Percentiles rank a stretch among this genome's conserved stretches.
phyloP scores from a whole-genome alignment of 2,888 invertebrate species.

The Diaperis boleti region DNA sequence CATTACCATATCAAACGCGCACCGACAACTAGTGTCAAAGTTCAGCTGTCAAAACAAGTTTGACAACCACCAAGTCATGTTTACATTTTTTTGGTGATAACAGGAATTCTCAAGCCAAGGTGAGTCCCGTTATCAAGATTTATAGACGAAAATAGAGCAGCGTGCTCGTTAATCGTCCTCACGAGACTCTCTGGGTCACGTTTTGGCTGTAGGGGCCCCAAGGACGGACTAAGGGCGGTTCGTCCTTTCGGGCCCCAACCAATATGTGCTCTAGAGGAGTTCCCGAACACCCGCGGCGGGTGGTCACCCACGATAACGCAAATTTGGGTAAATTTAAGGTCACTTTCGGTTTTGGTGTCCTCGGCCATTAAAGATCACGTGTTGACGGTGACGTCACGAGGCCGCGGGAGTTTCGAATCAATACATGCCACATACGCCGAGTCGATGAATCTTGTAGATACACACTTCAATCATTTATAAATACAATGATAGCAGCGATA shows the following conservation, averaged over 20 bases:
- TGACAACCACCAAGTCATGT: slow-evolving; percentile 31
- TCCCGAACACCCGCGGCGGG: background rate
- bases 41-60: slow-evolving; percentile 16
- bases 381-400: background rate
- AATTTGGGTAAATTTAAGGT: background rate
- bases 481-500: slow-evolving; percentile 10
- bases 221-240: too few relatives aligned
- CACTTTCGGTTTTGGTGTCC: background rate
- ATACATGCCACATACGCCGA: background rate
- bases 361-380: background rate
- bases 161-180: background rate
- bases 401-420: background rate
- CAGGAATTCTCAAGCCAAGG: background rate
- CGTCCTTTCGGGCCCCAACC: too few relatives aligned
- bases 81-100: slow-evolving; percentile 19
- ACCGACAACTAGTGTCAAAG: background rate
- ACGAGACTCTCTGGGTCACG: background rate
- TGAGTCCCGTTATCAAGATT: background rate
- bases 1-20: too few relatives aligned
- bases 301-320: background rate
- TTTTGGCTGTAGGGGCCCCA: too few relatives aligned
- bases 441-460: too few relatives aligned
- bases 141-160: background rate
- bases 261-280: too few relatives aligned
- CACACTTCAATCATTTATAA: background rate